These are phyloP conservation scores for Centrocercus urophasianus DNA, from an alignment of 2,113 vertebrate genomes.

Conservation along the genomic window DNA sequence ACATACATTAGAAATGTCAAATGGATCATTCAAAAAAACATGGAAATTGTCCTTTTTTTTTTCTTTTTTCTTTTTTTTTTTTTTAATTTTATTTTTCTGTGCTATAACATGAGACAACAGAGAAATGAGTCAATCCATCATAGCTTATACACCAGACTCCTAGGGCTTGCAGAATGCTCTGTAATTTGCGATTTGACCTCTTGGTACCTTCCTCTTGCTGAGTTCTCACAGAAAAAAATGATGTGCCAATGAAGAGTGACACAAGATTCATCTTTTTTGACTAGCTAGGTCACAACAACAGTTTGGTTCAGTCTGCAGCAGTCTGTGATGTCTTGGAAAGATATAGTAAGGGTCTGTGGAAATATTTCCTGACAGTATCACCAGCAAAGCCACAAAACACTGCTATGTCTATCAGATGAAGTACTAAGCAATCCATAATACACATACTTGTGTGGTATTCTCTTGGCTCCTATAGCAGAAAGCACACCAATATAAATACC, in stretches of 20 bases:
- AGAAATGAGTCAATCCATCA: conserved; percentile 34
- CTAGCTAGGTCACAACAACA: conserved; percentile 45
- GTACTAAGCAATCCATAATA: neutral
- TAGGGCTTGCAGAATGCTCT: conserved; percentile 26
- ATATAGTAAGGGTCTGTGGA: neutral
- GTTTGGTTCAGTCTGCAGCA: conserved; percentile 33
- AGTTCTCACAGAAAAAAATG: conserved; percentile 54
- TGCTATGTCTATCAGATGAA: neutral
- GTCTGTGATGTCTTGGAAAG: neutral
- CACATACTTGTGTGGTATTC: neutral
- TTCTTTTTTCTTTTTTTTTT: no score
- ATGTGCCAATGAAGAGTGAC: conserved; percentile 61
- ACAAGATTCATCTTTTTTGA: conserved; percentile 66
- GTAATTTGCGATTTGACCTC: conserved; percentile 61
- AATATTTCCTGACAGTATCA: neutral
- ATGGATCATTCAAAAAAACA: neutral
- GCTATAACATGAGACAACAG: conserved; percentile 10
- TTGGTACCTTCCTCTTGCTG: conserved; percentile 16
- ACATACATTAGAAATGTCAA: neutral
- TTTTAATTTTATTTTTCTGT: neutral
- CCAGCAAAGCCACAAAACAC: conserved; percentile 7
- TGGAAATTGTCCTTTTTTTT: neutral
- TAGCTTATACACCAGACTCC: neutral
- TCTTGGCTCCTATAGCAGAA: neutral
- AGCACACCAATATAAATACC: neutral